These are phyloP conservation scores for Halisarca cf. caerulea DNA, from an alignment of 37 sponge, comb jelly and placozoan genomes.

Conservation along the genomic window DNA sequence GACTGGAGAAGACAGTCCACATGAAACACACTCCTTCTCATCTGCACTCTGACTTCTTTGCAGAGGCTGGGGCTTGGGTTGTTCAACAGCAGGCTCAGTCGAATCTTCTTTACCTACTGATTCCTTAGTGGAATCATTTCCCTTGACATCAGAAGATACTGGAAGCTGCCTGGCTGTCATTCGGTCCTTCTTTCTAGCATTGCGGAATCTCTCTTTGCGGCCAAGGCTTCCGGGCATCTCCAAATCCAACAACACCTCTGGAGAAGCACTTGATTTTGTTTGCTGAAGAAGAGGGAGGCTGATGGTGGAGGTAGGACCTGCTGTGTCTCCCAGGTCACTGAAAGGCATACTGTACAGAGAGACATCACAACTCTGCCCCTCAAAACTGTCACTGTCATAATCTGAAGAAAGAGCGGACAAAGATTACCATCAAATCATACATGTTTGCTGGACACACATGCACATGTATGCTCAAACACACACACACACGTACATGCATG, in stretches of 20 bases:
- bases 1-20: background rate
- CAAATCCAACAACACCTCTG: background rate
- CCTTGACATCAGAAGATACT: background rate
- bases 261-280: background rate
- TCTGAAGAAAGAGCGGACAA: background rate
- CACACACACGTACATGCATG: too few species aligned
- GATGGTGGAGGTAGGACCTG: background rate
- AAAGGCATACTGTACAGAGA: too few species aligned
- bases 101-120: background rate
- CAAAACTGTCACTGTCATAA: background rate
- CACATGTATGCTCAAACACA: too few species aligned
- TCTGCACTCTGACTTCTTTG: background rate
- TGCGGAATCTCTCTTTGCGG: constrained; percentile 7
- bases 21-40: background rate
- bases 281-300: background rate
- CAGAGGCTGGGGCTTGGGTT: background rate
- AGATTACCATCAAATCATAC: background rate
- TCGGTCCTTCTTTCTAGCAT: background rate
- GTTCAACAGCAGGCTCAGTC: background rate
- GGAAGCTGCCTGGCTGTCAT: background rate
- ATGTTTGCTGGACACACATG: background rate
- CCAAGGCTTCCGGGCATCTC: background rate
- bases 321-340: too few species aligned
- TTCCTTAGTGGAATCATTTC: background rate
- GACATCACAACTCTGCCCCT: too few species aligned